Percentiles rank a stretch among this genome's conserved stretches.
These are phyloP conservation scores for Myripristis murdjan DNA, from an alignment of 2,797 vertebrate species.

Conservation along the genomic window DNA sequence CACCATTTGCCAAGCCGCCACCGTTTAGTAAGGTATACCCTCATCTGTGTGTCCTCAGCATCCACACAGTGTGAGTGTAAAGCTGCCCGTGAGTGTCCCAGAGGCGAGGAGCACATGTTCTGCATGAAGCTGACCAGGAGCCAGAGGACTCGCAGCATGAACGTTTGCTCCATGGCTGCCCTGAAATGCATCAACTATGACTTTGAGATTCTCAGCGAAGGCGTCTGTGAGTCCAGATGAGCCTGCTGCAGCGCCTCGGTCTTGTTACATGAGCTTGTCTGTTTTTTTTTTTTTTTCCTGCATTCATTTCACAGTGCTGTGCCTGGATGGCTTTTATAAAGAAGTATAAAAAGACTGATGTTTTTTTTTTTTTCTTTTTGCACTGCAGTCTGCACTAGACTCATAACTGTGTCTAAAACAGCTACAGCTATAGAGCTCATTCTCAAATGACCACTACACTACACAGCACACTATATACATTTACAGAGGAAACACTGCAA, in stretches of 20 bases:
- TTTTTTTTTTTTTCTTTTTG: background rate
- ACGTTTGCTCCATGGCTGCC: constrained; percentile 80
- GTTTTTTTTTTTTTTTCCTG: too few species aligned
- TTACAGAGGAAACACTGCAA: too few species aligned
- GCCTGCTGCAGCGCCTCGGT: too few species aligned
- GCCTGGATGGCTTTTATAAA: too few species aligned
- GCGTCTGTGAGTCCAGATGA: constrained; percentile 67
- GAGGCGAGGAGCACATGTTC: constrained; percentile 54
- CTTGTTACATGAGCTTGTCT: too few species aligned
- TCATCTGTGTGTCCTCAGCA: constrained; percentile 55
- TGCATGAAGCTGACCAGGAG: constrained; percentile 75
- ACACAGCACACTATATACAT: too few species aligned
- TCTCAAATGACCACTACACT: too few species aligned
- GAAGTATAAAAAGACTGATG: too few species aligned
- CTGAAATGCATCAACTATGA: constrained; percentile 75
- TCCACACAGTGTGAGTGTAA: constrained; percentile 78
- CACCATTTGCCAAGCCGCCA: background rate
- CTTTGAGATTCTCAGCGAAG: constrained; percentile 74
- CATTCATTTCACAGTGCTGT: too few species aligned
- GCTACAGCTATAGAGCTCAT: too few species aligned
- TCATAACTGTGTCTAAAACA: background rate
- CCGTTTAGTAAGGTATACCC: background rate
- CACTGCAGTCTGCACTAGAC: background rate
- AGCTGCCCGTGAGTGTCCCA: constrained; percentile 67
- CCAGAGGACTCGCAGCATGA: constrained; percentile 68